Evolutionary conservation across 2,888 invertebrate species (phyloP), one percentile per base, ranked within the genome.

Genomic region (Andrena hattorfiana): DNA sequence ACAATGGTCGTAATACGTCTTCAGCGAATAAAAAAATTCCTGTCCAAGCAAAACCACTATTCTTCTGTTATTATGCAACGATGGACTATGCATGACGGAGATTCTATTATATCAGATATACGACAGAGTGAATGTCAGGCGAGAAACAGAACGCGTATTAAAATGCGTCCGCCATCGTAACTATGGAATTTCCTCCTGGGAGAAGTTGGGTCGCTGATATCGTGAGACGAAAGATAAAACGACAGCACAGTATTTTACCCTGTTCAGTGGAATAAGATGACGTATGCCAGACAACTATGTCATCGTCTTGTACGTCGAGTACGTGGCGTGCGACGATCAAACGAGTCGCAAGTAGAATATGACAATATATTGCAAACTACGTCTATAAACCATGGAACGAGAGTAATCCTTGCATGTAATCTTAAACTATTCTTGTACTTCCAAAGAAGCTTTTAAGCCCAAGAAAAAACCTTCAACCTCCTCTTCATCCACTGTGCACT

Each of bases 51-150:
- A 59, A 48, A 7, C 2, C 10, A 10, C 42, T 20, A 26, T 10
- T 42, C 13, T 48, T 20, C 51, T 10, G 32, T 60, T 60, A 7
- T 3, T 5, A n/a, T n/a, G 16, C n/a, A 30, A 8, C 30, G 16
- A 7, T 13, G 26, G 26, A 2, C 3, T n/a, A 20, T 6, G 7
- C n/a, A 32, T 4, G 60, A 30, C 1, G 32, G 42, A 2, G 20
- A 48, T 70, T 28, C 48, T 20, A 5, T n/a, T 1, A 23, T 42
- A 13, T 67, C 51, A 66, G 78, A 67, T 30, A 81, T 23, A 82
- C n/a, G 23, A 8, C 0, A 2, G 28, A 35, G 10, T 23, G 20
- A 8, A 8, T 20, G 70, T 71, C 70, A 62, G 80, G 49, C 81
- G n/a, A 0, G 1, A 2, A 20, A 10, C 0, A 4, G 5, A 23